phyloP scores from a whole-genome alignment of 2,888 invertebrate genomes.

The Neoitamus cyanurus region DNA sequence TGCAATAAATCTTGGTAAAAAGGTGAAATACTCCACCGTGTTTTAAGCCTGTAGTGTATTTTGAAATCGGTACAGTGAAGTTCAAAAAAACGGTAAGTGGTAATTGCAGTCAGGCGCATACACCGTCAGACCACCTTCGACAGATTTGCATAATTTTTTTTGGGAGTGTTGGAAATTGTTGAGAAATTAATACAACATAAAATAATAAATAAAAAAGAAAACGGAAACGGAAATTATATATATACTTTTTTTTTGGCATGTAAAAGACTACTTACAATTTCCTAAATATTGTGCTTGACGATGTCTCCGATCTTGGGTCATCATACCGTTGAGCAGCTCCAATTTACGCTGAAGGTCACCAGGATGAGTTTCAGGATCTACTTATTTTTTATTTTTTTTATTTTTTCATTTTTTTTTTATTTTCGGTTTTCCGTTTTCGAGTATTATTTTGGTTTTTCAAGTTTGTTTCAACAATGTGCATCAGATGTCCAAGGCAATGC shows the following conservation, averaged over 20 bases:
- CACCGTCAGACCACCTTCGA: no score
- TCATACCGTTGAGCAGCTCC: slow-evolving; percentile 88
- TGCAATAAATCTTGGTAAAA: no score
- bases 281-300: slow-evolving; percentile 85
- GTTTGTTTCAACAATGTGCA: not conserved
- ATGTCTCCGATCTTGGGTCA: slow-evolving; percentile 85
- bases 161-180: not conserved
- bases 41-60: no score
- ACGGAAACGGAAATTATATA: not conserved
- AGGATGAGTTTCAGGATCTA: slow-evolving; percentile 81
- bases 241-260: not conserved
- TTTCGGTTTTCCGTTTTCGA: not conserved
- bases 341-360: slow-evolving; percentile 90
- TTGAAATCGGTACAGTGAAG: no score
- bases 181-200: not conserved
- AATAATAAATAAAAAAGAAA: not conserved
- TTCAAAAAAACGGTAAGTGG: no score
- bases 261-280: slow-evolving; percentile 74
- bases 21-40: not conserved
- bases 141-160: no score
- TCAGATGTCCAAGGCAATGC: slow-evolving; percentile 54
- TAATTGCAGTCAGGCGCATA: no score
- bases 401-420: not conserved
- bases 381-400: slow-evolving; percentile 61
- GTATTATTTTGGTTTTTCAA: not conserved